Conservation (phyloP, 2,797 vertebrate genomes). For the Hemitrygon akajei region DNA sequence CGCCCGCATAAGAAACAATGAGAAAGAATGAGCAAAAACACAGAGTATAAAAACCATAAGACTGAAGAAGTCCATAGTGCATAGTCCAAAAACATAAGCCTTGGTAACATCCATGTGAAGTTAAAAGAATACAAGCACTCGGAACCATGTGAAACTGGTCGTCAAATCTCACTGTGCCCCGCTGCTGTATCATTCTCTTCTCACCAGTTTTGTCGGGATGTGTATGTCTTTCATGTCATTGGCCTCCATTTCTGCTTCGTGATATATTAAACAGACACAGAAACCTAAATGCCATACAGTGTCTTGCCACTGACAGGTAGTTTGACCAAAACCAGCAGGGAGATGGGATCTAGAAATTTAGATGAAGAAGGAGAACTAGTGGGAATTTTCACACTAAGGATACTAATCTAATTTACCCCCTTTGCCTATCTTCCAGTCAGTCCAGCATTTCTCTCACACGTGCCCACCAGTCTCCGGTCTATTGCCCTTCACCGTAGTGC, state of each 20-base stretch:
- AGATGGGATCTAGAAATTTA: neutral
- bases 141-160: neutral
- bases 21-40: no score
- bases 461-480: neutral
- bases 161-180: neutral
- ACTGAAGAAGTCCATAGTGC: no score
- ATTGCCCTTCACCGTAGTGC: neutral
- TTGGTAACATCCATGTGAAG: neutral
- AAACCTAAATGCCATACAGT: neutral
- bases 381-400: neutral
- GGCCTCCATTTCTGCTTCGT: neutral
- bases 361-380: neutral
- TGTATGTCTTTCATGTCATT: neutral
- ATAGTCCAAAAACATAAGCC: no score
- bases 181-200: neutral
- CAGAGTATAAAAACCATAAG: no score
- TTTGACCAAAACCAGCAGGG: neutral
- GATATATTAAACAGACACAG: neutral
- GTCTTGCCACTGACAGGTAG: neutral
- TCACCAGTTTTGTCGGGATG: neutral
- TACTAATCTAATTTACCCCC: neutral
- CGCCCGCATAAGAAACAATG: no score
- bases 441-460: neutral
- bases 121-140: neutral
- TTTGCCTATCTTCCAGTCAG: neutral